Evolutionary conservation across 1,140 invertebrate species (phyloP).

Genomic region (Aphaenogaster rudis): DNA sequence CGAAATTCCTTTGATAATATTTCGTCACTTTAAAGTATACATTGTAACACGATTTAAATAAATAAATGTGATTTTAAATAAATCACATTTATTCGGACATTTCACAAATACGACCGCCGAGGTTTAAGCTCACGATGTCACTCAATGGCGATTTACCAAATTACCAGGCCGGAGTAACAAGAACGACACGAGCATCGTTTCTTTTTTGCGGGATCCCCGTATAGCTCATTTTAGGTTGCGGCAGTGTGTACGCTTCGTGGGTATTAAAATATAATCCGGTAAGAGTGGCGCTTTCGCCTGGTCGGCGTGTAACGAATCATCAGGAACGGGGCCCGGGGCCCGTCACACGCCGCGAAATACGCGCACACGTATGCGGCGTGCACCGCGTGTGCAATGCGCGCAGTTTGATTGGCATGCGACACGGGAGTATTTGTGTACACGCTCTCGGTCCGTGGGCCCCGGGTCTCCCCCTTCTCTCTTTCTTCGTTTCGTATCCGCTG

Average conservation of each 20-base stretch:
- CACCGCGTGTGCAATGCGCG: conserved; percentile 63
- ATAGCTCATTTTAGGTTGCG: conserved; percentile 45
- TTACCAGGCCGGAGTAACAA: conserved; percentile 19
- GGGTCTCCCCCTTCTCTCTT: conserved; percentile 62
- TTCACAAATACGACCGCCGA: neutral
- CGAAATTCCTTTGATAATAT: conserved; percentile 51
- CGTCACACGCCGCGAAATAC: conserved; percentile 65
- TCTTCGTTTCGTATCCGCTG: conserved; percentile 71
- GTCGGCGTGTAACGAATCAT: conserved; percentile 77
- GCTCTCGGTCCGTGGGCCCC: conserved; percentile 60
- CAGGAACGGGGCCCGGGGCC: conserved; percentile 69
- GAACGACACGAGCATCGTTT: conserved; percentile 12
- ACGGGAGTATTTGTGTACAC: conserved; percentile 83
- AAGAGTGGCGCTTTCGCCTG: conserved; percentile 74
- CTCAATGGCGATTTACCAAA: conserved; percentile 41
- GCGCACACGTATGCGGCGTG: conserved; percentile 64
- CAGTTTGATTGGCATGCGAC: conserved; percentile 84
- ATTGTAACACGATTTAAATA: neutral
- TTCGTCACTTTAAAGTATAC: conserved; percentile 6
- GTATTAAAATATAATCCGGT: conserved; percentile 77
- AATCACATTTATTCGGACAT: neutral
- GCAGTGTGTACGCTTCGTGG: conserved; percentile 59
- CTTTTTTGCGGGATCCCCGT: conserved; percentile 32
- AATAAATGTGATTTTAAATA: neutral
- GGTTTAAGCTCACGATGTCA: neutral